These are phyloP conservation scores for Drosophila maculinotata DNA, from an alignment of 2,888 invertebrate genomes.

Conservation along the genomic window DNA sequence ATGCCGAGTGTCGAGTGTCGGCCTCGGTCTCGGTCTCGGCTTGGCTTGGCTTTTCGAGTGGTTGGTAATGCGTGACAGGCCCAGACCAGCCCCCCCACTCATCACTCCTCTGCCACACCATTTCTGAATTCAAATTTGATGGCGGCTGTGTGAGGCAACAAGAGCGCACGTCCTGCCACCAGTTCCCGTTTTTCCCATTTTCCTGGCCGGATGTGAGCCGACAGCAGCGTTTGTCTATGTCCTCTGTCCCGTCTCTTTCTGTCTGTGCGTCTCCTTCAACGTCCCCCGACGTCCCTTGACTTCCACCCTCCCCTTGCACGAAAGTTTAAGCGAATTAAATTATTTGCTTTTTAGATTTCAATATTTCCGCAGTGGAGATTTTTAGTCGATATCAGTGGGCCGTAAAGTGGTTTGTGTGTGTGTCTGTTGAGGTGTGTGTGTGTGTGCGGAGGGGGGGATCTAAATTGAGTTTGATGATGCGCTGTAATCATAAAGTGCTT, in stretches of 20 bases:
- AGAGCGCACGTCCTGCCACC: constrained; percentile 53
- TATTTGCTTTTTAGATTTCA: constrained; percentile 82
- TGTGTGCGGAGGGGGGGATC: constrained; percentile 23
- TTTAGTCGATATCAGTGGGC: constrained; percentile 70
- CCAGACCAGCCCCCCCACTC: constrained; percentile 17
- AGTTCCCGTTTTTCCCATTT: constrained; percentile 20
- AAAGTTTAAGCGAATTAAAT: constrained; percentile 81
- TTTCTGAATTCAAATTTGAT: constrained; percentile 76
- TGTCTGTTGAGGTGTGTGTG: constrained; percentile 11
- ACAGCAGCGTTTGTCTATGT: constrained; percentile 73
- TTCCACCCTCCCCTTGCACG: constrained; percentile 13
- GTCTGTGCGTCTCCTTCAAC: constrained; percentile 9
- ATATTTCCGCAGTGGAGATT: constrained; percentile 80
- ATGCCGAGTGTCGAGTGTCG: constrained; percentile 68
- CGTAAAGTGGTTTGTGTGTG: constrained; percentile 45
- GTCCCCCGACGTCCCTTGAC: not conserved
- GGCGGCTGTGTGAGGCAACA: constrained; percentile 61
- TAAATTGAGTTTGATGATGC: constrained; percentile 79
- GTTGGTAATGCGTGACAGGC: constrained; percentile 78
- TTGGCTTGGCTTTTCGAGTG: constrained; percentile 55
- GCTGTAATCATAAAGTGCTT: constrained; percentile 78
- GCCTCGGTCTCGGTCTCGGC: constrained; percentile 51
- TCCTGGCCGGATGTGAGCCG: constrained; percentile 66
- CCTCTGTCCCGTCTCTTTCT: constrained; percentile 40
- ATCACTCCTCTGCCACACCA: constrained; percentile 4